phyloP scores from a whole-genome alignment of 2,888 invertebrate genomes.

The Synergus itoensis region DNA sequence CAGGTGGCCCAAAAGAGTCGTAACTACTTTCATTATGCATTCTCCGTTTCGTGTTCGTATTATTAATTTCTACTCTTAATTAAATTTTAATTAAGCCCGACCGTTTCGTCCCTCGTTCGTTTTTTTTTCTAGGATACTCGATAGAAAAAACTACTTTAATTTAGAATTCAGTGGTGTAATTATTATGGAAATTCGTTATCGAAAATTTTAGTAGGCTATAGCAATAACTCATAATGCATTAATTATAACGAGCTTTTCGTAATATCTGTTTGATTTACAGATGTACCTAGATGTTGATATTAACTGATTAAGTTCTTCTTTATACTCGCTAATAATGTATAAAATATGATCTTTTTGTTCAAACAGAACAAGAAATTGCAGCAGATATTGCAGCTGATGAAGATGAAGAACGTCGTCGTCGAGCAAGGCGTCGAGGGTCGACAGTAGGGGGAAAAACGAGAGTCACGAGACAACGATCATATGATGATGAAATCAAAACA shows the following conservation, averaged over 20 bases:
- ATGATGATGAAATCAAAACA: slow-evolving; percentile 87
- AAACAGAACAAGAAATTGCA: slow-evolving; percentile 57
- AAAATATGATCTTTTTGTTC: not conserved
- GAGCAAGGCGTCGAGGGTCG: slow-evolving; percentile 65
- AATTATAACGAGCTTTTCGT: not conserved
- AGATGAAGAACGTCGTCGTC: slow-evolving; percentile 75
- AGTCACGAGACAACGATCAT: slow-evolving; percentile 88
- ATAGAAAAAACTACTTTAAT: slow-evolving; percentile 4
- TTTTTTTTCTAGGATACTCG: not conserved
- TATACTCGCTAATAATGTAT: not conserved
- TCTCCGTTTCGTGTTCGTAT: slow-evolving; percentile 20
- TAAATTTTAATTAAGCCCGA: slow-evolving; percentile 35
- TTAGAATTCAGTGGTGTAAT: not conserved
- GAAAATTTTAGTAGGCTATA: not conserved
- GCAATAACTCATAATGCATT: not conserved
- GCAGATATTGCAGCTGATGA: slow-evolving; percentile 78
- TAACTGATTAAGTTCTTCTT: too few species aligned
- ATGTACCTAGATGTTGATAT: too few species aligned
- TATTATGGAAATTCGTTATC: slow-evolving; percentile 11
- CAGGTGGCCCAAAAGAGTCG: slow-evolving; percentile 11
- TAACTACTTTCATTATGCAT: slow-evolving; percentile 29
- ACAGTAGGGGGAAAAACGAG: slow-evolving; percentile 81
- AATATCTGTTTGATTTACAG: not conserved
- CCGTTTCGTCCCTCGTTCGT: not conserved
- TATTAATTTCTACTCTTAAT: slow-evolving; percentile 34